Evolutionary conservation across 2,113 vertebrate species (phyloP), one percentile per base, ranked within the genome.

Genomic region (Willisornis vidua): DNA sequence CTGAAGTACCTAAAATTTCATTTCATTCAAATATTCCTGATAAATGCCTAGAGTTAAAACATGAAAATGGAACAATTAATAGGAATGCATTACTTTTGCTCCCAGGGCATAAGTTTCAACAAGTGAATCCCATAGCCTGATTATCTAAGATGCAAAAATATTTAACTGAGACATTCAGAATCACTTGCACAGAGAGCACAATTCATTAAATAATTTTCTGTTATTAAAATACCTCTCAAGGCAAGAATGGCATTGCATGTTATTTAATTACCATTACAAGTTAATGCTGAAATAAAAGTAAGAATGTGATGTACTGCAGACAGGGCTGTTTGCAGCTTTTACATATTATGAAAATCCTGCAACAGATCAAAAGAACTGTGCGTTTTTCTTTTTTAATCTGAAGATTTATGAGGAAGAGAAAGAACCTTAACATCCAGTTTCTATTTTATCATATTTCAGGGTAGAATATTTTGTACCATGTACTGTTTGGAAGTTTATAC

Each of bases 401-500:
- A 89, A 89, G 75, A 95, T 17, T 52, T 57, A 80, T 89, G 80
- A 85, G 45, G 81, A 75, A 79, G 81, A 91, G 73, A 87, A 82
- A 79, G 75, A 89, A 90, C 67, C 57, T 92, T 95, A 90, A 89
- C 80, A 91, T 61, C 65, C 70, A 62, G 59, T 14, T 59, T 96
- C 89, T 71, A 65, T 91, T 96, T 97, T 91, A 92, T 58, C 78
- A 82, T 82, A 96, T 95, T 75, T 85, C 51, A 71, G 48, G 52
- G 22, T 93, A 88, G 3, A 90, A 49, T 95, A 88, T 96, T 96
- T 82, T 77, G 48, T 77, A 93, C 92, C 10, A 28, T 83, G 82
- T 81, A 92, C 67, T 95, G 62, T 88, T 89, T 66, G 61, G 59
- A 96, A 96, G 91, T 96, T 97, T 96, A 91, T 86, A 84, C 68